These are phyloP conservation scores for Neuroscelio doddi DNA, from an alignment of 2,888 invertebrate species.

Conservation along the genomic window DNA sequence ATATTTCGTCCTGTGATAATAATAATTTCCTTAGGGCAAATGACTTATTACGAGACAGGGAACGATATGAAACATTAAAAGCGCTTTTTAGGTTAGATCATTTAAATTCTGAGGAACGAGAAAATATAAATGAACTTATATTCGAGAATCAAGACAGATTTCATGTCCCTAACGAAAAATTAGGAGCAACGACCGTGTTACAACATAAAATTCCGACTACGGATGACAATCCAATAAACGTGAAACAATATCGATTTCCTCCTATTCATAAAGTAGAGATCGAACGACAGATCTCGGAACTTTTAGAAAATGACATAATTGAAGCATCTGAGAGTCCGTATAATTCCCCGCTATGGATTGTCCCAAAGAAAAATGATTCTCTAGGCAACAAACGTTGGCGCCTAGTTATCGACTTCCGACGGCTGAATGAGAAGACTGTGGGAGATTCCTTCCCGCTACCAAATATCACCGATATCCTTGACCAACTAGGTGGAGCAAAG, in stretches of 20 bases:
- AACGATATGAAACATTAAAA: too few species aligned
- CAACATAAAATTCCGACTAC: background rate
- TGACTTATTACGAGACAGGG: too few species aligned
- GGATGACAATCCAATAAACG: background rate
- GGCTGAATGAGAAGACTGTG: conserved; percentile 30
- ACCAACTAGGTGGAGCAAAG: conserved; percentile 45
- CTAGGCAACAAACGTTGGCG: conserved; percentile 32
- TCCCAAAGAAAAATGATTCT: conserved; percentile 41
- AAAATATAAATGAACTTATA: too few species aligned
- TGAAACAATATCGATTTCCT: conserved; percentile 1
- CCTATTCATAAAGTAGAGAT: conserved; percentile 2
- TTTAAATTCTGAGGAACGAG: too few species aligned
- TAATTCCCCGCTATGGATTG: conserved; percentile 22
- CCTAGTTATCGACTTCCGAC: conserved; percentile 29
- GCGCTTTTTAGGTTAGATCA: too few species aligned
- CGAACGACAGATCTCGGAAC: background rate
- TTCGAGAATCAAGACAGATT: too few species aligned
- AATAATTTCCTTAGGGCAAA: too few species aligned
- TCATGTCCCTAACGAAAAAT: too few species aligned
- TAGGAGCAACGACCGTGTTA: background rate
- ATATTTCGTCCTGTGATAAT: too few species aligned
- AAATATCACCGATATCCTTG: conserved; percentile 48
- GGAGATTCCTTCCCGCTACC: conserved; percentile 43
- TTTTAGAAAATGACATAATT: background rate
- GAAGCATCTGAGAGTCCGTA: background rate